Percentiles rank a stretch among this genome's conserved stretches.
Evolutionary conservation across 2,797 vertebrate genomes (phyloP).

Genomic region (Sebastes goodei): DNA sequence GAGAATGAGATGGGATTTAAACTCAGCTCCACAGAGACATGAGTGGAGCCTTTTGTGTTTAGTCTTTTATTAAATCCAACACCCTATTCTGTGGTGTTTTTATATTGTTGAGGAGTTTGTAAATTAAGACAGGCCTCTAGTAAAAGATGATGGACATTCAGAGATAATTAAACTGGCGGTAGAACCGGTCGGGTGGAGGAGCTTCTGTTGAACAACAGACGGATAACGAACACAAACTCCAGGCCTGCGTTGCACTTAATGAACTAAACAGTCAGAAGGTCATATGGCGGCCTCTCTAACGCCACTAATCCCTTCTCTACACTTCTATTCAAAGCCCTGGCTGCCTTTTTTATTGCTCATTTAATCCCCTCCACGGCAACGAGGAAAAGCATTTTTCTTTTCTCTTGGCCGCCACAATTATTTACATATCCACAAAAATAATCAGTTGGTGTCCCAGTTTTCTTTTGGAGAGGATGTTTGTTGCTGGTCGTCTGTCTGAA

Average conservation of each 20-base stretch:
- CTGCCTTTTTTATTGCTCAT: constrained; percentile 64
- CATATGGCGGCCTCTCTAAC: constrained; percentile 63
- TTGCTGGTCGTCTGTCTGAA: constrained; percentile 30
- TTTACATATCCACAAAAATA: constrained; percentile 53
- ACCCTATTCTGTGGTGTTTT: neutral
- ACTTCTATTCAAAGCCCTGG: constrained; percentile 59
- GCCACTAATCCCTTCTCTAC: constrained; percentile 68
- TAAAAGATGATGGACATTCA: constrained; percentile 25
- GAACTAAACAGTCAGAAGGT: constrained; percentile 69
- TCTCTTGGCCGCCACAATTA: constrained; percentile 29
- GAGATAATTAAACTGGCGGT: constrained; percentile 31
- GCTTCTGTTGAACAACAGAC: constrained; percentile 35
- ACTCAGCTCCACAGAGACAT: neutral
- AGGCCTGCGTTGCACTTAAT: constrained; percentile 55
- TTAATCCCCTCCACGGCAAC: constrained; percentile 74
- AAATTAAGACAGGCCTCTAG: neutral
- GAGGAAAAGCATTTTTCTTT: constrained; percentile 51
- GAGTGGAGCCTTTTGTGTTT: constrained; percentile 6
- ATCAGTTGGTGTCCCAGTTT: constrained; percentile 40
- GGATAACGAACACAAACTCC: constrained; percentile 29
- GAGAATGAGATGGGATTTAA: neutral
- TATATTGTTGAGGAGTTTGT: constrained; percentile 1
- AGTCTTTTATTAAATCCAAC: constrained; percentile 2
- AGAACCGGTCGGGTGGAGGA: constrained; percentile 20
- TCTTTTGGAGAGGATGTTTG: constrained; percentile 30